Conservation (phyloP, 2,888 invertebrate species). For the Anthrax anthrax region DNA sequence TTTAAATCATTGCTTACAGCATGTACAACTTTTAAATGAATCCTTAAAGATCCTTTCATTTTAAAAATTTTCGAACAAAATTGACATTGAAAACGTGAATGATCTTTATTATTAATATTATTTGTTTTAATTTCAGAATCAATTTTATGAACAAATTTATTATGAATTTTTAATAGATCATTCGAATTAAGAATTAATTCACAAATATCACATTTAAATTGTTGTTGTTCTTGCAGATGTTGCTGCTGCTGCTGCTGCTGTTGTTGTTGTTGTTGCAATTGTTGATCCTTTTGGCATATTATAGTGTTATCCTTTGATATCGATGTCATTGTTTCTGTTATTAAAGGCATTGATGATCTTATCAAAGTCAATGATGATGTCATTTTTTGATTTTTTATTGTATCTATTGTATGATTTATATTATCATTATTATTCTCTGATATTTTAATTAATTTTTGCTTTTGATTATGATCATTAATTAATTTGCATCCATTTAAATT, state of each 20-base stretch:
- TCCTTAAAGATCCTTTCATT: slow-evolving; percentile 68
- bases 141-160: slow-evolving; percentile 47
- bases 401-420: too few relatives aligned
- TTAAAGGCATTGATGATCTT: too few relatives aligned
- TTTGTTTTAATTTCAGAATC: not conserved
- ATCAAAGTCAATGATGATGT: not conserved
- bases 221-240: slow-evolving; percentile 16
- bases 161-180: slow-evolving; percentile 58
- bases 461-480: too few relatives aligned
- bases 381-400: not conserved
- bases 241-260: slow-evolving; percentile 3
- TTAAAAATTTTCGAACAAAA: slow-evolving; percentile 66
- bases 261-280: slow-evolving; percentile 9
- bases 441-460: too few relatives aligned
- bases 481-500: too few relatives aligned
- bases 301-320: too few relatives aligned
- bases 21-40: slow-evolving; percentile 68
- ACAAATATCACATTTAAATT: slow-evolving; percentile 48
- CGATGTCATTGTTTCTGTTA: too few relatives aligned
- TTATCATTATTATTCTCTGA: too few relatives aligned
- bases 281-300: not conserved
- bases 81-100: slow-evolving; percentile 52
- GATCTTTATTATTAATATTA: slow-evolving; percentile 10
- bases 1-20: slow-evolving; percentile 15
- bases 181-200: slow-evolving; percentile 54